Conservation (phyloP, 2,888 invertebrate species). For the Caenorhabditis auriculariae region DNA sequence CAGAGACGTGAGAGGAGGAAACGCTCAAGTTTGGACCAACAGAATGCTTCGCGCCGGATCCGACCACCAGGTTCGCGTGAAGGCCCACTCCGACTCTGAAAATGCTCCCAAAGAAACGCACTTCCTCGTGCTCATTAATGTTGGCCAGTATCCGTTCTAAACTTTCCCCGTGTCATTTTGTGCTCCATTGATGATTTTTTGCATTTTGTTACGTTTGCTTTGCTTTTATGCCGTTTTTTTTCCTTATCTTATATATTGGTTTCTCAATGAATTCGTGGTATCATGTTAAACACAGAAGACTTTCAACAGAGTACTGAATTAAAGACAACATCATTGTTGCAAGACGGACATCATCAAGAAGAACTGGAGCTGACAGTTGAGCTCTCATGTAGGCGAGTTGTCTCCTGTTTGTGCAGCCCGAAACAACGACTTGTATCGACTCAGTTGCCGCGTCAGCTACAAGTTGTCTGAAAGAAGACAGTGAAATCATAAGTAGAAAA, state of each 20-base stretch:
- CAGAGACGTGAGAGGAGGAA: constrained; percentile 23
- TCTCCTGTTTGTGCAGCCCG: constrained; percentile 1
- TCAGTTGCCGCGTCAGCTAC: constrained; percentile 7
- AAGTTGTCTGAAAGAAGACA: constrained; percentile 6
- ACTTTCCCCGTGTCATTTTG: neutral
- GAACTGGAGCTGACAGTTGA: constrained; percentile 10
- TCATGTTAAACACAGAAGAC: constrained; percentile 1
- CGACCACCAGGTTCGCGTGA: constrained; percentile 29
- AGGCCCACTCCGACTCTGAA: constrained; percentile 28
- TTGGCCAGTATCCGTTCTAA: constrained; percentile 45
- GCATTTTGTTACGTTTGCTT: neutral
- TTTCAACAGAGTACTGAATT: constrained; percentile 5
- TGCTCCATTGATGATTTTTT: neutral
- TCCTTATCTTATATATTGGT: neutral
- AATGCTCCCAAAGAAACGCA: constrained; percentile 39
- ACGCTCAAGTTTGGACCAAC: constrained; percentile 40
- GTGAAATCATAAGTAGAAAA: too few species aligned
- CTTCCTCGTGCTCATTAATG: constrained; percentile 45
- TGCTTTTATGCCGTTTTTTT: neutral
- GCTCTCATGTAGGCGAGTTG: constrained; percentile 7
- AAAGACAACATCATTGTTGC: constrained; percentile 1
- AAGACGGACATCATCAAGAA: constrained; percentile 9
- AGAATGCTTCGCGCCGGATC: constrained; percentile 25
- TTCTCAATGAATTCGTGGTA: neutral
- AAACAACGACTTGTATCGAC: constrained; percentile 6